Percentiles rank a stretch among this genome's conserved stretches.
Conservation (phyloP, 2,888 invertebrate genomes). For the Caenorhabditis plicata region DNA sequence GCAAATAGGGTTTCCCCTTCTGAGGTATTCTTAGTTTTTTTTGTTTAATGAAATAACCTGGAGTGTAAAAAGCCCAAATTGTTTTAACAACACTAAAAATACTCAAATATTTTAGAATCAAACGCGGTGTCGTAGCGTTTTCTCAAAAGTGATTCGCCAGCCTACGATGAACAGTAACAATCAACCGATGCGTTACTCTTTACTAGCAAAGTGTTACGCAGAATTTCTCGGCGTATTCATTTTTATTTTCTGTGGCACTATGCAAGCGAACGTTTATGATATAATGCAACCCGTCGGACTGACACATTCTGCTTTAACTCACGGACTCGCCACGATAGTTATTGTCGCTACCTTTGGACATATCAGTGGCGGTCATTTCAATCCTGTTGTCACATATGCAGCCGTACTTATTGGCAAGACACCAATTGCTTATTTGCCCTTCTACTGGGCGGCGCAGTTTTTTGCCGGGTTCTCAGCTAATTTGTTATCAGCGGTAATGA, state of each 20-base stretch:
- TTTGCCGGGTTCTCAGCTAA: slow-evolving; percentile 64
- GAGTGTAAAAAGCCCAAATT: too few species aligned
- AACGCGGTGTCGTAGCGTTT: too few species aligned
- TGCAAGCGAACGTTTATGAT: slow-evolving; percentile 33
- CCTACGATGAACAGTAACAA: too few species aligned
- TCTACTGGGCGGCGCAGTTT: slow-evolving; percentile 65
- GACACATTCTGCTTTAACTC: slow-evolving; percentile 23
- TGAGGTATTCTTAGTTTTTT: too few species aligned
- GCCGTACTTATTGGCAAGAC: slow-evolving; percentile 60
- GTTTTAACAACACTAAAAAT: too few species aligned
- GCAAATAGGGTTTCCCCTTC: too few species aligned
- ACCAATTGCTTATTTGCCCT: slow-evolving; percentile 48
- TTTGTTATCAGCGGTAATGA: slow-evolving; percentile 49
- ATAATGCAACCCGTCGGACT: slow-evolving; percentile 21
- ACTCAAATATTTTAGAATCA: too few species aligned
- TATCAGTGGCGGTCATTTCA: slow-evolving; percentile 67
- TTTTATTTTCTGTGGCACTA: slow-evolving; percentile 30
- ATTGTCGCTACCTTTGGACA: slow-evolving; percentile 19
- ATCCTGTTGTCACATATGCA: slow-evolving; percentile 67
- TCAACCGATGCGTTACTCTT: slow-evolving; percentile 13
- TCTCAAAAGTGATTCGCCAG: too few species aligned
- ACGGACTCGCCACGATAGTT: slow-evolving; percentile 18
- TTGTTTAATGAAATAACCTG: too few species aligned
- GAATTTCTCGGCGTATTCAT: slow-evolving; percentile 27
- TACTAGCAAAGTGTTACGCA: slow-evolving; percentile 16